phyloP scores from a whole-genome alignment of 37 sponge, comb jelly and placozoan genomes.

The Crambe crambe region DNA sequence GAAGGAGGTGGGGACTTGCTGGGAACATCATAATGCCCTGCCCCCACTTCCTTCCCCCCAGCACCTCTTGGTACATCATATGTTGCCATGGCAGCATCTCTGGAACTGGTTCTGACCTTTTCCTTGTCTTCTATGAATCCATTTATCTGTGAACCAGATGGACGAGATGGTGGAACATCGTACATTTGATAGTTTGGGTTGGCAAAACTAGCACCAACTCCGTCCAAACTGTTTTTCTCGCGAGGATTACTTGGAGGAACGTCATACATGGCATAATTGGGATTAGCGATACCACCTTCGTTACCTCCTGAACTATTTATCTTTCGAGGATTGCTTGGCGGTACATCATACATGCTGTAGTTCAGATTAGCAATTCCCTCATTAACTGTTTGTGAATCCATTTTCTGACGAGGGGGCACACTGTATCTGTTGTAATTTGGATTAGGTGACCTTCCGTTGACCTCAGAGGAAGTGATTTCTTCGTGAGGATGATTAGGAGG shows the following conservation, averaged over 20 bases:
- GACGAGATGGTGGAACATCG: neutral
- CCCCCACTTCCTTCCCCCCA: too few relatives aligned
- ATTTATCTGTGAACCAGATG: too few relatives aligned
- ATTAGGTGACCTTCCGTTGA: neutral
- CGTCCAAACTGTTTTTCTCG: neutral
- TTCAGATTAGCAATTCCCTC: neutral
- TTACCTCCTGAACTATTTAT: neutral
- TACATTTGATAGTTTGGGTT: neutral
- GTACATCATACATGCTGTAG: neutral
- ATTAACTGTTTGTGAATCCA: neutral
- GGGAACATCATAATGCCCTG: too few relatives aligned
- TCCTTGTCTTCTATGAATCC: neutral
- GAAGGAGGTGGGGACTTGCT: too few relatives aligned
- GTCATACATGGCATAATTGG: neutral
- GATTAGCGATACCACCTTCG: neutral
- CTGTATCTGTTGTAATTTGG: neutral
- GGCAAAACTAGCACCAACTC: neutral
- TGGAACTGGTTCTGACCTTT: neutral
- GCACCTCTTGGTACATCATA: too few relatives aligned
- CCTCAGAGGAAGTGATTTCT: neutral
- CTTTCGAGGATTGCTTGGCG: neutral
- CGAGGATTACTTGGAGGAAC: neutral
- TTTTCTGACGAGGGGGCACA: neutral
- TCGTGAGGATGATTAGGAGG: neutral
- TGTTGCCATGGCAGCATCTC: too few relatives aligned